Evolutionary conservation across 2,888 invertebrate species (phyloP).

Genomic region (Rhodophaea formosa): DNA sequence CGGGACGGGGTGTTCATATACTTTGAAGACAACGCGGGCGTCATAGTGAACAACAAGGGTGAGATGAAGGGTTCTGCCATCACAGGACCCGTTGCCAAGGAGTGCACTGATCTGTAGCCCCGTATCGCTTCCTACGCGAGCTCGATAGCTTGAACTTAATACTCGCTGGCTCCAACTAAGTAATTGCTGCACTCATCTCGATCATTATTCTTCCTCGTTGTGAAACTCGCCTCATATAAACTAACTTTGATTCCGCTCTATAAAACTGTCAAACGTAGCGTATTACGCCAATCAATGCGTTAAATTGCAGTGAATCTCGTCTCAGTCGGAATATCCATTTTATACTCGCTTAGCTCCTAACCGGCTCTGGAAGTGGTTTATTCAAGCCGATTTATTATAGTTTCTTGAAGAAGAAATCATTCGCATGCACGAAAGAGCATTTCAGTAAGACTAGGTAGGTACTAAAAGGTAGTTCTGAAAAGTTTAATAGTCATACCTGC

Average conservation of each 20-base stretch:
- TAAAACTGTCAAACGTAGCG: constrained; percentile 28
- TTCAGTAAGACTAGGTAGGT: too few relatives aligned
- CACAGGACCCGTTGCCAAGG: constrained; percentile 99
- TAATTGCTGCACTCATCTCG: too few relatives aligned
- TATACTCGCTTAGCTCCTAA: constrained; percentile 26
- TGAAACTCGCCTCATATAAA: too few relatives aligned
- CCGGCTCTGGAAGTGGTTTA: too few relatives aligned
- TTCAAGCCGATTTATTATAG: background rate
- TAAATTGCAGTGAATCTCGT: constrained; percentile 37
- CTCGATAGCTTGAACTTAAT: constrained; percentile 91
- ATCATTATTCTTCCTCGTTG: too few relatives aligned
- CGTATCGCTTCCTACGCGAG: constrained; percentile 99
- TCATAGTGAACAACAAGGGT: constrained; percentile 99
- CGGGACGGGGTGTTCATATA: constrained; percentile 99
- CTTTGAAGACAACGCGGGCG: constrained; percentile 99
- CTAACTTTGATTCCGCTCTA: constrained; percentile 19
- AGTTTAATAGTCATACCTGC: too few relatives aligned
- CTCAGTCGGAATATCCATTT: constrained; percentile 34
- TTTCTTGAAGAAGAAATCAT: background rate
- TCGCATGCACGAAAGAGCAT: too few relatives aligned
- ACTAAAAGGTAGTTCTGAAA: too few relatives aligned
- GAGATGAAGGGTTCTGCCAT: constrained; percentile 99
- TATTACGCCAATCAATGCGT: constrained; percentile 40
- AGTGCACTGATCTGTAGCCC: constrained; percentile 99
- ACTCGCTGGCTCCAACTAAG: too few relatives aligned